Evolutionary conservation across 2,888 invertebrate species (phyloP), one percentile per base, ranked within the genome.

Genomic region (Drepana falcataria): DNA sequence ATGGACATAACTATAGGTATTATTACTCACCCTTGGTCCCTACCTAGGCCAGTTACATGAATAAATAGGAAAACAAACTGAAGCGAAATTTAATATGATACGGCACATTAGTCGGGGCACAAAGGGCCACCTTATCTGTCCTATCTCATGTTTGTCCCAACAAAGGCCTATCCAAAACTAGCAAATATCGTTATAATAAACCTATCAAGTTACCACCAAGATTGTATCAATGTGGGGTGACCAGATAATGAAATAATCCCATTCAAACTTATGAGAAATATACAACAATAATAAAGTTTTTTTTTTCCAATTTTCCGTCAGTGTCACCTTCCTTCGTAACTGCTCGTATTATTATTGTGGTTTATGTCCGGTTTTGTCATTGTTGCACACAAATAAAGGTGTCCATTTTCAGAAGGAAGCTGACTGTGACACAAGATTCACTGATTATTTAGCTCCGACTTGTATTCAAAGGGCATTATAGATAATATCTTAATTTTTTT

Each of bases 171-270:
- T 63, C 71, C 71, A 79, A 74, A 83, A 81, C 79, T 81, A 81
- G 79, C 82, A 79, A 86, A 87, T 89, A 89, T 87, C 87, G 86
- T 85, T 87, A 87, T 88, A 89, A 89, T 84, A 85, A 87, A 81
- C 71, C 67, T 79, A 87, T 89, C 87, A 79, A 82, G 80, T 89
- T 88, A 84, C 88, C 58, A 64, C 69, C 64, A 53, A 68, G 85
- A 87, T 85, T 66, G 54, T 68, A 85, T 85, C 85, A 72, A 61
- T 66, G 56, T 74, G 70, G 83, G 84, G 87, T 79, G 83, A 79
- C 81, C 82, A 78, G 85, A 85, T 84, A 83, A 85, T 81, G 80
- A 80, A 71, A 81, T 81, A 69, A 83, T 81, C 73, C 77, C 60
- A 79, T 84, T 79, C 73, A 74, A 37, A 58, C 74, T 76, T 79